Conservation (phyloP, 2,797 vertebrate species). For the Sebastes oblongus region DNA sequence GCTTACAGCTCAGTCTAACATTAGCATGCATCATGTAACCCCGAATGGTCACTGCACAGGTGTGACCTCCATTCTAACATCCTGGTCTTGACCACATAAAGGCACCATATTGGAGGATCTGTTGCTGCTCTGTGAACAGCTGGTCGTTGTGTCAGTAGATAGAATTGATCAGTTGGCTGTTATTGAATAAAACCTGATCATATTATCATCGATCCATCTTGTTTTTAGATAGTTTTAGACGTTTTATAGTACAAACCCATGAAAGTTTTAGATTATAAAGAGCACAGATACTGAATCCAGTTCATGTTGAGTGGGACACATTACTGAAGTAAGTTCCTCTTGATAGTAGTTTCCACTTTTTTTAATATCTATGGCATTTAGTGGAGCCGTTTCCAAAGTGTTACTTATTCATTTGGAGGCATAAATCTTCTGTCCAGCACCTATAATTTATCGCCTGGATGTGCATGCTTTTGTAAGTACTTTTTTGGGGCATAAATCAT, state of each 20-base stretch:
- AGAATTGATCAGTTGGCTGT: neutral
- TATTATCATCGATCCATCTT: neutral
- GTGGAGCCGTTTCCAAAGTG: neutral
- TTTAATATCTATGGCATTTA: neutral
- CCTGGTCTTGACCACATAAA: neutral
- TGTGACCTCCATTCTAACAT: conserved; percentile 20
- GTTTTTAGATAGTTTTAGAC: neutral
- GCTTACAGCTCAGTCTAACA: conserved; percentile 3
- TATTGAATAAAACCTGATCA: neutral
- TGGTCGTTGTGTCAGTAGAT: neutral
- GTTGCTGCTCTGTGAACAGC: neutral
- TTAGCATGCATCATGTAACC: conserved; percentile 10
- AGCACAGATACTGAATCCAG: neutral
- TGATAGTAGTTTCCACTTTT: neutral
- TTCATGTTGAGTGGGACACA: neutral
- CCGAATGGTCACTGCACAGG: neutral
- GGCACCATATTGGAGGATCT: neutral
- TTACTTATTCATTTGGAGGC: neutral
- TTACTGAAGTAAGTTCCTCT: neutral
- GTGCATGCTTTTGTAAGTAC: too few relatives aligned
- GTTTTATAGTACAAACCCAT: neutral
- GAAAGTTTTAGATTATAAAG: neutral
- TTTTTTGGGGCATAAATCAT: neutral
- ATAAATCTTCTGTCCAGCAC: neutral
- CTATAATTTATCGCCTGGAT: too few relatives aligned